Base-by-base conservation (phyloP, 2,888 invertebrate species). In the Tinea semifulvella region DNA sequence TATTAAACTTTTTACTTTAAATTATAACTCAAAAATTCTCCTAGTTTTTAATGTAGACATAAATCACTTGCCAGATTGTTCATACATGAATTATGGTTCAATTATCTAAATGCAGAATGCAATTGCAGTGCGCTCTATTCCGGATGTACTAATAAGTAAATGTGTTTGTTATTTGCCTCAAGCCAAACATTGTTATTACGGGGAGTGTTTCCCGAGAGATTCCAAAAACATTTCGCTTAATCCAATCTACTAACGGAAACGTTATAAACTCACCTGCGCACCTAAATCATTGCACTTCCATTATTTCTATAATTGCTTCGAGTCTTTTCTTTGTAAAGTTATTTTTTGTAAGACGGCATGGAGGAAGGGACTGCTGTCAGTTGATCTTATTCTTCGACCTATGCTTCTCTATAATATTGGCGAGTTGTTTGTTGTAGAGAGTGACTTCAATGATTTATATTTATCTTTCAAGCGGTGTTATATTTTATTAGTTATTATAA, bases 51-150 rank as follows among this genome's bases (percentile, higher is more conserved):
- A 31, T 31, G 13, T 7, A 11, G 31, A 31, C 31, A 38, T 38
- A 38, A 18, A 38, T 38, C 18, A 38, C 5, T 2, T 19, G 19
- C n/a, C 38, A 38, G 38, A 38, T 38, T 38, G 18, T 38, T 3
- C 22, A 31, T 31, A 11, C 38, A 38, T 38, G 20, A 40, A 39
- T 39, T 19, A 20, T 39, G 13, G 40, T 43, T 46, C 43, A 43
- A 46, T 43, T 36, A 46, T 27, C 46, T 43, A 36, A 46, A 46
- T 46, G 43, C 43, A 44, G 16, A 11, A 22, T 22, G 36, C 36
- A 44, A 44, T 44, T 22, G 40, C 40, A 40, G n/a, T 11, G 40
- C 22, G 22, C 22, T 22, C 40, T 20, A 8, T 11, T 40, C 38
- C 10, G 40, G 11, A 22, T 40, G 22, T 20, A 20, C 13, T 44